Percentiles rank a stretch among this genome's conserved stretches.
These are phyloP conservation scores for Urocolius indicus DNA, from an alignment of 2,113 vertebrate species.

Conservation along the genomic window DNA sequence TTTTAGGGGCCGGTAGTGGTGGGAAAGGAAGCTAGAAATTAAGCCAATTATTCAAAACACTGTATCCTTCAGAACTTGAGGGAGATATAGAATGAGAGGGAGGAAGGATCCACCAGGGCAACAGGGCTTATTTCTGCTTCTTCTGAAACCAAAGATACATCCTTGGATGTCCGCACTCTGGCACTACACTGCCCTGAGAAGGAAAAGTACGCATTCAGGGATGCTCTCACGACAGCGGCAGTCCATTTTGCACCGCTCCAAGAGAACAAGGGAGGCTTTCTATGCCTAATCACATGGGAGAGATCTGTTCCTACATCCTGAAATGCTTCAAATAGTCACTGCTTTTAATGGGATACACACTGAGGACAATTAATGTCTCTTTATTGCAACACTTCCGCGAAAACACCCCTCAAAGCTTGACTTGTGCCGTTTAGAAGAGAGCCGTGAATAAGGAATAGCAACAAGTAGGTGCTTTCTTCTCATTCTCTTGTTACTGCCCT, in stretches of 20 bases:
- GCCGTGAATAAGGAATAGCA: conserved; percentile 19
- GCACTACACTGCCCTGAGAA: neutral
- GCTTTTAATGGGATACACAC: neutral
- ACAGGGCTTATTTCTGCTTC: neutral
- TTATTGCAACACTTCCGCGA: neutral
- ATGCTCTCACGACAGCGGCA: conserved; percentile 4
- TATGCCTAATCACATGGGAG: conserved; percentile 1
- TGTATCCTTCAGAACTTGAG: neutral
- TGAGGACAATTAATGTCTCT: conserved; percentile 16
- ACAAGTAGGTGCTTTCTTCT: neutral
- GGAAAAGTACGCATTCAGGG: neutral
- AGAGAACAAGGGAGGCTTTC: conserved; percentile 55
- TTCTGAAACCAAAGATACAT: conserved; percentile 7
- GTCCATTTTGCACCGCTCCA: neutral
- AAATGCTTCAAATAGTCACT: conserved; percentile 25
- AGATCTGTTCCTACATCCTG: conserved; percentile 32
- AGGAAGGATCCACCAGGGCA: neutral
- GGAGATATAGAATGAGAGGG: neutral
- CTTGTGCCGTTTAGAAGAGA: neutral
- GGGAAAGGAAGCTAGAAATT: conserved; percentile 24
- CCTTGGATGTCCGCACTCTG: neutral
- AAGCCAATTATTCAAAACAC: conserved; percentile 15
- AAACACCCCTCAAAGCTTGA: neutral
- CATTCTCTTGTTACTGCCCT: neutral
- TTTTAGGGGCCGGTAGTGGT: neutral